A percentile compares a stretch with the other conserved stretches of the same genome.
phyloP scores from a whole-genome alignment of 2,888 invertebrate species.

The Melieria picta region DNA sequence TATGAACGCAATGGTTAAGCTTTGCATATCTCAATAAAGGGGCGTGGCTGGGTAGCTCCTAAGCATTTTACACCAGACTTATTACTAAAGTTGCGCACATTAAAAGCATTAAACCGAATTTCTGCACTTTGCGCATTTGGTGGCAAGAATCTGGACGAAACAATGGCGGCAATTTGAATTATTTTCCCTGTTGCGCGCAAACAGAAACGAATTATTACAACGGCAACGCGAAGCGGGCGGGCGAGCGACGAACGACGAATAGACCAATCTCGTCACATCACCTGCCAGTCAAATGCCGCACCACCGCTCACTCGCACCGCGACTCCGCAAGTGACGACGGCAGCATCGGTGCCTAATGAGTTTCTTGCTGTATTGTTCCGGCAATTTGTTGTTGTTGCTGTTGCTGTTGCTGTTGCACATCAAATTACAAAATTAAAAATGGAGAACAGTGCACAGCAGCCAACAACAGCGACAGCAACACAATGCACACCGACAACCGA shows the following conservation, averaged over 20 bases:
- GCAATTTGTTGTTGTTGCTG: constrained; percentile 26
- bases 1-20: too few species aligned
- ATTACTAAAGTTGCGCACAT: too few species aligned
- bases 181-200: constrained; percentile 16
- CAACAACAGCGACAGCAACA: constrained; percentile 32
- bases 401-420: constrained; percentile 43
- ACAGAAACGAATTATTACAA: constrained; percentile 25
- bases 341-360: constrained; percentile 34
- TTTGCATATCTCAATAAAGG: too few species aligned
- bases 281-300: constrained; percentile 24
- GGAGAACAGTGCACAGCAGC: constrained; percentile 40
- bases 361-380: constrained; percentile 38
- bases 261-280: constrained; percentile 18
- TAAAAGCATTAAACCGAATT: too few species aligned
- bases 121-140: too few species aligned
- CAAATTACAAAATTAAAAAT: constrained; percentile 63
- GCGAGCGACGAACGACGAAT: neutral
- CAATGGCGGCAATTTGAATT: constrained; percentile 9
- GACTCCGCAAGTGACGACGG: neutral
- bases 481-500: constrained; percentile 26
- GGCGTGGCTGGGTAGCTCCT: too few species aligned
- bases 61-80: too few species aligned
- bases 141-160: neutral
- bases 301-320: neutral
- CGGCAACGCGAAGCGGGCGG: constrained; percentile 1